Conservation (phyloP, 2,113 vertebrate species). For the Galemys pyrenaicus region DNA sequence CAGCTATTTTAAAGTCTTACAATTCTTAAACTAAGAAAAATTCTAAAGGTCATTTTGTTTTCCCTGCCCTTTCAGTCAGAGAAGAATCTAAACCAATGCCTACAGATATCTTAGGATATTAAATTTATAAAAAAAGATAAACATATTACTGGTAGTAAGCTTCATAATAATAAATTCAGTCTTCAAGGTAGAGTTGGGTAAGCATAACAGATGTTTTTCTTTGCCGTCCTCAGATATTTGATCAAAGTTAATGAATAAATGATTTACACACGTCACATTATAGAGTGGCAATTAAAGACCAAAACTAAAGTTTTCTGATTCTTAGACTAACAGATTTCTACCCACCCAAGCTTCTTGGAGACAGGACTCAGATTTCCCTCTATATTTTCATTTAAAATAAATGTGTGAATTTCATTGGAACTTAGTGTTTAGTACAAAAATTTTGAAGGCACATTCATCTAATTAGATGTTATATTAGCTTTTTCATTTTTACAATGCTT, state of each 20-base stretch:
- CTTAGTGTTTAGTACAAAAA: not conserved
- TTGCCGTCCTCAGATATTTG: not conserved
- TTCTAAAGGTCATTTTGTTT: conserved; percentile 21
- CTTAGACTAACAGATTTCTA: not conserved
- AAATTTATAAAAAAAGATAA: not conserved
- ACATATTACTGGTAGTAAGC: not conserved
- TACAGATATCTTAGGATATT: not conserved
- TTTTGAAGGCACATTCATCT: not conserved
- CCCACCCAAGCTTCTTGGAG: not conserved
- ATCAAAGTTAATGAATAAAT: not conserved
- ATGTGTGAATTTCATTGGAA: not conserved
- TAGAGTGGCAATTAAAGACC: not conserved
- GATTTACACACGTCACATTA: not conserved
- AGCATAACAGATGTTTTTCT: not conserved
- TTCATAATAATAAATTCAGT: not conserved
- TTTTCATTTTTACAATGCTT: not conserved
- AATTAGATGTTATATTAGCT: not conserved
- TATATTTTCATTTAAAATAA: not conserved
- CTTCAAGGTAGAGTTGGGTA: not conserved
- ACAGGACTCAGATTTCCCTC: not conserved
- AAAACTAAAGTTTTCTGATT: not conserved
- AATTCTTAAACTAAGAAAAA: conserved; percentile 4
- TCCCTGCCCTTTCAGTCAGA: not conserved
- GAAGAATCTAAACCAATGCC: conserved; percentile 3
- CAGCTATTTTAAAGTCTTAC: conserved; percentile 35